Base-by-base conservation (phyloP, 30 jellyfish, hydroid and myxozoan genomes). In the Turritopsis dohrnii region DNA sequence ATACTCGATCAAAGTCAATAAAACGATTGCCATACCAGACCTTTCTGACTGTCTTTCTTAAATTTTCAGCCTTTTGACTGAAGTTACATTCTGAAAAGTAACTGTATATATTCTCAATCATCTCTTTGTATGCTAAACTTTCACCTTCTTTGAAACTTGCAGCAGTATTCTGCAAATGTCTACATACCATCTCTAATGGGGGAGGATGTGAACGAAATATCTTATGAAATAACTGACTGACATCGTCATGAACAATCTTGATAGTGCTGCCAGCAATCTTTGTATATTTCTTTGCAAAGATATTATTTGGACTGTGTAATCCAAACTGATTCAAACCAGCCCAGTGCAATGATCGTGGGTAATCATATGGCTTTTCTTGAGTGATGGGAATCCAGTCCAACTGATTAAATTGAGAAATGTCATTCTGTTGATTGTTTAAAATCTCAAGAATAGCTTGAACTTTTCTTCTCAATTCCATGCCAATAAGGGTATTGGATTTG, bases 261-360 rank as follows among this genome's bases (percentile, higher is more conserved):
- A 25, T 60, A 19, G 23, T 60, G 53, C 85, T 77, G 3, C 85
- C 85, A 24, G 29, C 72, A 28, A 77, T 26, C 28, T 20, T n/a
- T 23, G 21, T 66, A 21, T 77, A 66, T 29, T 21, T 24, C 24
- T 16, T 21, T 18, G 71, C 21, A 29, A 25, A 77, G 25, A 77
- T 28, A 28, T 77, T 21, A 69, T 27, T 69, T 1, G 77, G 77
- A 7, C 30, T 69, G 9, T 27, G 16, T 27, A 69, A 1, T 20
- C 19, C 26, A 13, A 66, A 8, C 28, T 52, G 1, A 1, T 26
- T 24, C 18, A 72, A 84, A 30, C 83, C 92, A 23, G 21, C 54
- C 96, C 96, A 88, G 26, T 53, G 54, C 83, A 83, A 71, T 17
- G 83, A 23, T 22, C 52, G 28, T 24, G 96, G 96, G 66, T 88